These are phyloP conservation scores for Syritta pipiens DNA, from an alignment of 2,888 invertebrate genomes.

Conservation along the genomic window DNA sequence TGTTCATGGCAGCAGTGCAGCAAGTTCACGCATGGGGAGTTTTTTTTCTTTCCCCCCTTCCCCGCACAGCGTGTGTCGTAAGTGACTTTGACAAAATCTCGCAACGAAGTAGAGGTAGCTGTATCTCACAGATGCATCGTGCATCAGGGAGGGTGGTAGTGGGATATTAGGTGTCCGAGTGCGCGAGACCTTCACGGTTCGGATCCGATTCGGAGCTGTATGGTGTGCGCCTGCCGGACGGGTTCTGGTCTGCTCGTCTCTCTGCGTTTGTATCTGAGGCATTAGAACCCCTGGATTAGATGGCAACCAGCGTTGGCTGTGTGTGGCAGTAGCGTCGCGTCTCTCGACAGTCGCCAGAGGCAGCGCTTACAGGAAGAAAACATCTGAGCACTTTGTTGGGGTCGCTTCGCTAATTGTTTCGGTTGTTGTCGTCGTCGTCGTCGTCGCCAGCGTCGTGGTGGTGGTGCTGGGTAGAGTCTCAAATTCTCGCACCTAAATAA, in stretches of 20 bases:
- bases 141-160: constrained; percentile 26
- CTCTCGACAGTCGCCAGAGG: constrained; percentile 12
- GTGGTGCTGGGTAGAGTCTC: constrained; percentile 39
- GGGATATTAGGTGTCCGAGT: constrained; percentile 67
- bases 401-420: constrained; percentile 61
- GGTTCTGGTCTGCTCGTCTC: constrained; percentile 37
- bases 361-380: constrained; percentile 57
- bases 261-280: constrained; percentile 25
- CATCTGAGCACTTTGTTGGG: constrained; percentile 58
- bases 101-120: background rate
- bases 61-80: background rate
- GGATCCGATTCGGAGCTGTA: constrained; percentile 50
- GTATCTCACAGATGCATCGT: constrained; percentile 22
- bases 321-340: constrained; percentile 6
- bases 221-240: constrained; percentile 27
- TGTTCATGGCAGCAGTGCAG: constrained; percentile 45
- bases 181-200: constrained; percentile 66
- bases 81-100: constrained; percentile 61
- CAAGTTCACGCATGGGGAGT: constrained; percentile 61
- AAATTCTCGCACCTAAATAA: constrained; percentile 47
- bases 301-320: constrained; percentile 48
- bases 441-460: background rate
- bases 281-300: constrained; percentile 54
- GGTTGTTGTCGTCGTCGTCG: constrained; percentile 4
- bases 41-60: background rate